Base-by-base conservation (phyloP, 2,113 vertebrate species). In the Grus americana region DNA sequence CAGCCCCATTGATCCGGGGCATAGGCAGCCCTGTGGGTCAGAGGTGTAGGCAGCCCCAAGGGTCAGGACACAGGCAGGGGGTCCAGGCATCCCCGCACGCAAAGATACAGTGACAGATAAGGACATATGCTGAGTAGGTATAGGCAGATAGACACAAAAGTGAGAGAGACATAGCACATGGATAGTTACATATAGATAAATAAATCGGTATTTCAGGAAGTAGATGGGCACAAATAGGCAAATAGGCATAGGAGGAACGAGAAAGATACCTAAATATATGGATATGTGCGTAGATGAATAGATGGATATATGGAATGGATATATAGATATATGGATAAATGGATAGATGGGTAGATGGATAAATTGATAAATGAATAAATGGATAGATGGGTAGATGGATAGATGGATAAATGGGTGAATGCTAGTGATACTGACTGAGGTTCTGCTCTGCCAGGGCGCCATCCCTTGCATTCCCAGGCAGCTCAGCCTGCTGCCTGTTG, bases 61-160 rank as follows among this genome's bases (percentile, higher is more conserved):
- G 22, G 27, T 32, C 36, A 6, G 17, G 36, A 2, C 32, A 17
- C 6, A 26, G 46, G 49, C 5, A n/a, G 27, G 50, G 27, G 20
- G 3, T 36, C 36, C 27, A 14, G 47, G 40, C 44, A 73, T 38
- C 7, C 29, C 18, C 16, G 0, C 59, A 30, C 7, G 2, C 3
- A 3, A 17, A 30, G 17, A 3, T 8, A 4, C 27, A 24, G 52
- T 1, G 62, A 49, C 27, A 38, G 61, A 3, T 6, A 12, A 71
- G 66, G 79, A 23, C 6, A 0, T 18, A 1, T 0, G 20, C 46
- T 1, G 38, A 14, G 16, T 0, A 11, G 23, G 32, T 15, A 5
- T 0, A 10, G 83, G 30, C 27, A 27, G 26, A 11, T 1, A 21
- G 42, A 46, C 12, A 23, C 0, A 0, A 3, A 4, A 38, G 11